Base-by-base conservation (phyloP, 2,113 vertebrate species). In the Manacus vitellinus region DNA sequence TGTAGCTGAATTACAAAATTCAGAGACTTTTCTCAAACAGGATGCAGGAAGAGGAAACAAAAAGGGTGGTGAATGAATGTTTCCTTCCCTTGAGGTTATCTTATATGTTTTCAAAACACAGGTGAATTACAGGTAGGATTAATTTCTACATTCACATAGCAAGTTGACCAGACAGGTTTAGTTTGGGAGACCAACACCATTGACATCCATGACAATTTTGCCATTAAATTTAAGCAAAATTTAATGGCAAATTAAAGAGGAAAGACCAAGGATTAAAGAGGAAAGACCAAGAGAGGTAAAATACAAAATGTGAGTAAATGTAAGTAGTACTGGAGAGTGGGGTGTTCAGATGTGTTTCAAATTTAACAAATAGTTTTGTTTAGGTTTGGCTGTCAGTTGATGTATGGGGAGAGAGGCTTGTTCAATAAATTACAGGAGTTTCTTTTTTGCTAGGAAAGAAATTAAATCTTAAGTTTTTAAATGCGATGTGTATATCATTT, bases 131-230 rank as follows among this genome's bases (percentile, higher is more conserved):
- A 75, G 8, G 7, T 47, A 67, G 7, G 15, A 55, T 73, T 6
- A 47, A 6, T 39, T 55, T 63, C 30, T 59, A 17, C 2, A 2
- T 39, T 65, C 28, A 14, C 0, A 0, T 31, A 65, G 19, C 18
- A 58, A 41, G 14, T 37, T 66, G 4, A 16, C 9, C 51, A 19
- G 9, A 7, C 7, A 28, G 12, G 1, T 79, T 63, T 51, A n/a
- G 8, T 67, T 35, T 92, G 23, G 6, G 14, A 52, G 14, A 46
- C 8, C 20, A 39, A 10, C 7, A 43, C 8, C 9, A 18, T 3
- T 46, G 20, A 37, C 8, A 73, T 12, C 18, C 35, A 10, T 6
- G 12, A 82, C 20, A 30, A 0, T 14, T 66, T 66, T 72, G 3
- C 12, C 27, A 23, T 37, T 77, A 58, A 62, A 56, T 94, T 54